Conservation (phyloP, 2,888 invertebrate genomes). For the Oxycera nigricornis region DNA sequence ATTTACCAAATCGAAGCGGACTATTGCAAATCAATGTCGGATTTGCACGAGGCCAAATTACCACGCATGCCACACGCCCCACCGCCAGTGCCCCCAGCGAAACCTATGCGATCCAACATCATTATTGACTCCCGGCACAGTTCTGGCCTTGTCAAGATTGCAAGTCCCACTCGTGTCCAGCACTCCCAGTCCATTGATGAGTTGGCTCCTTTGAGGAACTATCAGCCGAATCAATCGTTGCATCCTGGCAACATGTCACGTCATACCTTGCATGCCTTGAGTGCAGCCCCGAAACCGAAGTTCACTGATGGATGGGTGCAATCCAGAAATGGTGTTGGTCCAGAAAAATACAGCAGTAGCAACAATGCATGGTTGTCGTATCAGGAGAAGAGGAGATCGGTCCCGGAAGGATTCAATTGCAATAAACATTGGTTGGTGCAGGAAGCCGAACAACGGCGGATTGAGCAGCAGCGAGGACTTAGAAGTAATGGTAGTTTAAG, state of each 20-base stretch:
- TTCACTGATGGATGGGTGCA: slow-evolving; percentile 67
- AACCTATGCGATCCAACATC: slow-evolving; percentile 62
- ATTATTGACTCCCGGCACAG: slow-evolving; percentile 47
- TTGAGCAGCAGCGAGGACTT: slow-evolving; percentile 64
- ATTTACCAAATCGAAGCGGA: slow-evolving; percentile 61
- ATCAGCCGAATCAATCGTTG: slow-evolving; percentile 54
- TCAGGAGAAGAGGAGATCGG: slow-evolving; percentile 69
- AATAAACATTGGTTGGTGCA: slow-evolving; percentile 91
- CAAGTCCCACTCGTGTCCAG: slow-evolving; percentile 45
- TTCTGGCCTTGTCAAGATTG: slow-evolving; percentile 57
- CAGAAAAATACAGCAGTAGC: slow-evolving; percentile 50
- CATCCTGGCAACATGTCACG: slow-evolving; percentile 71
- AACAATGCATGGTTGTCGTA: slow-evolving; percentile 68
- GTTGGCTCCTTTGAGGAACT: slow-evolving; percentile 66
- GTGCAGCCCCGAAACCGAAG: slow-evolving; percentile 80
- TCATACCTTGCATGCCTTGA: slow-evolving; percentile 73
- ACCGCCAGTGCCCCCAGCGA: slow-evolving; percentile 66
- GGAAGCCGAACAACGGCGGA: slow-evolving; percentile 88
- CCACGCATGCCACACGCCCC: slow-evolving; percentile 56
- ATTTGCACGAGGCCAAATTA: slow-evolving; percentile 63
- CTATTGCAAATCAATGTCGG: slow-evolving; percentile 68
- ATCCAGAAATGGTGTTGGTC: slow-evolving; percentile 52
- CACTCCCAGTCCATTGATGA: slow-evolving; percentile 65
- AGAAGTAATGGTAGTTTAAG: slow-evolving; percentile 45
- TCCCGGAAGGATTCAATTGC: slow-evolving; percentile 71